Evolutionary conservation across 2,113 vertebrate species (phyloP), one percentile per base, ranked within the genome.

Genomic region (Hirundichthys speculiger): DNA sequence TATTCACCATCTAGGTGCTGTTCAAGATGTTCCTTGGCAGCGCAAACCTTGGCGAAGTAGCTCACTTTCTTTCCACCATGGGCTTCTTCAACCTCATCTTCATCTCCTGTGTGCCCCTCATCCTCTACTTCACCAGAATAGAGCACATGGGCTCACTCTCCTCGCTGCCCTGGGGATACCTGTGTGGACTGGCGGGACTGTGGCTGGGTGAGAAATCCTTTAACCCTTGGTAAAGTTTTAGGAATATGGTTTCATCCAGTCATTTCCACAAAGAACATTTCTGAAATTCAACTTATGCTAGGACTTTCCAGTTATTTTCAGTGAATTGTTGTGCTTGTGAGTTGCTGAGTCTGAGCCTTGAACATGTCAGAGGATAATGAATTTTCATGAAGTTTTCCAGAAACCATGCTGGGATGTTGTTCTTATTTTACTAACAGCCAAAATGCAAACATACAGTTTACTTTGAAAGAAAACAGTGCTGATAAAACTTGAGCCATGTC

Each of bases 21-120:
- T 98, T 99, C 86, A 99, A 98, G 86, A 99, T 99, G 98, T 98
- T 99, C 70, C 94, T 99, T 0, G 96, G 97, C 78, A 99, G 95
- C 50, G 96, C 96, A 38, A 98, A 94, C 91, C 94, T 99, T 0
- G 98, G 98, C 21, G 98, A 99, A 74, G 96, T 95, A 0, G 96
- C 97, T 42, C 96, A 99, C 84, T 99, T 99, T 39, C 93, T 99
- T 64, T 99, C 98, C 30, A 98, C 96, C 0, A 92, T 99, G 91
- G 98, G 97, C 40, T 94, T 98, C 91, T 99, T 99, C 91, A 99
- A 99, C 75, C 93, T 99, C 65, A 93, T 99, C 88, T 98, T 99
- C 90, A 96, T 98, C 89, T 98, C 98, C 19, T 94, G 95, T 45
- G 96, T 96, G 49, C 96, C 97, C 0, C 91, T 99, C 79, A 94